Base-by-base conservation (phyloP, 2,797 vertebrate species). In the Sylvilagus floridanus region DNA sequence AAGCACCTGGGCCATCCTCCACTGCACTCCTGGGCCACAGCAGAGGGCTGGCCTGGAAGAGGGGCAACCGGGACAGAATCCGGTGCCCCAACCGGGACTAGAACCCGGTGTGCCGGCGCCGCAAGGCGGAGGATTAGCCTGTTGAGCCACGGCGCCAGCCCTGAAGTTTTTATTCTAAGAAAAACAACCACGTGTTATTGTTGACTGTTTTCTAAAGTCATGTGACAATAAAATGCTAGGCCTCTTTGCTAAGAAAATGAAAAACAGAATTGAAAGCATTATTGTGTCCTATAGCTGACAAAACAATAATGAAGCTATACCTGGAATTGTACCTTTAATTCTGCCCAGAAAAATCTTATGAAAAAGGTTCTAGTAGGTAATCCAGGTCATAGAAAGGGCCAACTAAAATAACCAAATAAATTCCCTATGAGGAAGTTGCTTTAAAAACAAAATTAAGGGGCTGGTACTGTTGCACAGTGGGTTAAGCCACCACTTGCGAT, bases 141-240 rank as follows among this genome's bases (percentile, higher is more conserved):
- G n/a, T n/a, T n/a, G n/a, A n/a, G n/a, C n/a, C n/a, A n/a, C n/a
- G n/a, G n/a, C n/a, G n/a, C n/a, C n/a, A n/a, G n/a, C 37, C 72
- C n/a, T 37, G 90, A 60, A 77, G 17, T 62, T 95, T 57, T 91
- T 87, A 91, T 71, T 91, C 77, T 35, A 92, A 71, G 83, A 95
- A 79, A 72, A 65, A 84, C 9, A 76, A 81, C 63, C 22, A 19
- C 0, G 35, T 85, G 32, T 79, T 85, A 72, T 63, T 66, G 22
- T 12, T 88, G 63, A 85, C 50, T 65, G 16, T 88, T 88, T 68
- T 22, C 19, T 88, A 71, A 94, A 93, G 57, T 60, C 73, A 47
- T 4, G 32, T 17, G 42, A 79, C 81, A 78, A 54, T 72, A 42
- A 84, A 87, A 65, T 24, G 30, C 8, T 85, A 69, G 50, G 50